Percentiles rank a stretch among this genome's conserved stretches.
phyloP scores from a whole-genome alignment of 2,797 vertebrate genomes.

The Sternotherus odoratus region DNA sequence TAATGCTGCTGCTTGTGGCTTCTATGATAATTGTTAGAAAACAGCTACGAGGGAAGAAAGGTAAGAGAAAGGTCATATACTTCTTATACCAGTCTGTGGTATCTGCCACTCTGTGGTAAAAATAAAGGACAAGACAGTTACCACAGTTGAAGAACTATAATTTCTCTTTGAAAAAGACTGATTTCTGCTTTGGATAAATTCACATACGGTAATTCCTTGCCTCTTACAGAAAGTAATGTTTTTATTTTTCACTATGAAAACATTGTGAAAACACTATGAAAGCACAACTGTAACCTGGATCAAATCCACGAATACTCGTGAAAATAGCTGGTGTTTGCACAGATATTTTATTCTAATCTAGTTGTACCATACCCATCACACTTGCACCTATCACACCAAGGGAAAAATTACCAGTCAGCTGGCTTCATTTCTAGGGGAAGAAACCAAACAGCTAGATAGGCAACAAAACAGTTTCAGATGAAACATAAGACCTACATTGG shows the following conservation, averaged over 20 bases:
- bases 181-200: not conserved
- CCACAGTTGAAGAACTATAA: not conserved
- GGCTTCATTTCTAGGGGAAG: not conserved
- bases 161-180: not conserved
- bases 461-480: not conserved
- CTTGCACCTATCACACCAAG: not conserved
- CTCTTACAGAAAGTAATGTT: not conserved
- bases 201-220: not conserved
- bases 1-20: conserved; percentile 43
- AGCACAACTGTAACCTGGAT: not conserved
- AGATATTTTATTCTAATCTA: not conserved
- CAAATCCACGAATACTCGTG: not conserved
- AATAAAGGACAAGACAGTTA: not conserved
- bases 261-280: too few relatives aligned
- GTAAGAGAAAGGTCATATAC: conserved; percentile 17
- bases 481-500: not conserved
- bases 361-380: not conserved
- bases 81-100: too few relatives aligned
- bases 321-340: not conserved
- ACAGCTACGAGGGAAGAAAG: conserved; percentile 38
- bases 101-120: not conserved
- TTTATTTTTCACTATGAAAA: not conserved
- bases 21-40: conserved; percentile 42
- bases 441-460: not conserved
- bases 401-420: not conserved